Percentiles rank a stretch among this genome's conserved stretches.
Evolutionary conservation across 1,140 invertebrate genomes (phyloP).

Genomic region (Conus betulinus): DNA sequence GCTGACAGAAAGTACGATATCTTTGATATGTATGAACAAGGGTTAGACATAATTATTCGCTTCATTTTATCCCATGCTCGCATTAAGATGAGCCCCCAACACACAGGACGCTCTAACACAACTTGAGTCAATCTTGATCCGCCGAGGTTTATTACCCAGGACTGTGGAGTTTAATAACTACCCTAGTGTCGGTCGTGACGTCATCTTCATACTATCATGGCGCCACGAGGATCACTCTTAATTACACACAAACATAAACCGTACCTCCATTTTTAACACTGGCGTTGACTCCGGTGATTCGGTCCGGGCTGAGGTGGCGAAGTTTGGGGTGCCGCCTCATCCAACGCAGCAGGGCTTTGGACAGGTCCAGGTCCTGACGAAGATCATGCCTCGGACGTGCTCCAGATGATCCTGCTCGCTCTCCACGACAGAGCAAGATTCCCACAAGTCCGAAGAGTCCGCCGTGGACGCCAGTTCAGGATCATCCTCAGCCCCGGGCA

Average conservation of each 20-base stretch:
- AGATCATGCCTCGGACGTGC: slow-evolving; percentile 61
- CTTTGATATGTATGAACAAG: no score
- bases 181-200: no score
- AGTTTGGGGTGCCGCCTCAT: slow-evolving; percentile 56
- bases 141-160: no score
- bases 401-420: not conserved
- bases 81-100: no score
- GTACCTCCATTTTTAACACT: slow-evolving; percentile 57
- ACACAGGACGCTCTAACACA: no score
- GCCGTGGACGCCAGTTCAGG: not conserved
- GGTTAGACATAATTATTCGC: no score
- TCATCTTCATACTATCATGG: no score
- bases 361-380: slow-evolving; percentile 64
- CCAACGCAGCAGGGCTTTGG: slow-evolving; percentile 54
- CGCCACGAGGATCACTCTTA: no score
- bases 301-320: slow-evolving; percentile 49
- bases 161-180: no score
- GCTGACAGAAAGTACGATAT: no score
- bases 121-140: no score
- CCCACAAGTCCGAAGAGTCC: not conserved
- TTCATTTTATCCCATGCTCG: no score
- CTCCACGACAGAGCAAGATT: not conserved
- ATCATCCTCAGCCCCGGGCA: not conserved
- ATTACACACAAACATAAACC: not conserved
- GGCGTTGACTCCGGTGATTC: slow-evolving; percentile 59